Conservation (phyloP, 2,888 invertebrate species). For the Trichogramma evanescens region DNA sequence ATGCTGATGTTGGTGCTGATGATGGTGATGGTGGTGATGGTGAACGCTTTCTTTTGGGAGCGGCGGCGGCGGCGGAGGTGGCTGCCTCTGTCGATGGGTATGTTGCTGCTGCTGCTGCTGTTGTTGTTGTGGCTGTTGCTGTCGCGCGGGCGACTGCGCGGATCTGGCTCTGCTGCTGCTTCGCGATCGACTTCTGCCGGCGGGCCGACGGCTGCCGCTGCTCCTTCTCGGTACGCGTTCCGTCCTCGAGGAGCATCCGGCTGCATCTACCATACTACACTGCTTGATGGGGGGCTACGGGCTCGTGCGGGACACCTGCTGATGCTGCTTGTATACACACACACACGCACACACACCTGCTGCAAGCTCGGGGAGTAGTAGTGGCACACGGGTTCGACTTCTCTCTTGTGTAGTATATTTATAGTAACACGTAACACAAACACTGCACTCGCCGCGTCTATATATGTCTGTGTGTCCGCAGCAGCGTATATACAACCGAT, state of each 20-base stretch:
- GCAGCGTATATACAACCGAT: too few relatives aligned
- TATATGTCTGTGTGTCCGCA: too few relatives aligned
- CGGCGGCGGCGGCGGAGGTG: background rate
- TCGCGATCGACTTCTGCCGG: conserved; percentile 1
- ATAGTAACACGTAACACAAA: too few relatives aligned
- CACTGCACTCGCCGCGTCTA: too few relatives aligned
- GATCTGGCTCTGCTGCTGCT: background rate
- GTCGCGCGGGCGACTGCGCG: background rate
- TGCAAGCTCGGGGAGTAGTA: too few relatives aligned
- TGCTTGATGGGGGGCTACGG: conserved; percentile 7
- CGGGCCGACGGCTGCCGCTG: background rate
- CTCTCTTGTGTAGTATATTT: too few relatives aligned
- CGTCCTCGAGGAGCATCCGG: conserved; percentile 8
- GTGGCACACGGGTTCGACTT: too few relatives aligned
- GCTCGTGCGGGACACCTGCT: too few relatives aligned
- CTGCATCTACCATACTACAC: conserved; percentile 19
- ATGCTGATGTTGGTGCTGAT: background rate
- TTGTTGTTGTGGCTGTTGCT: background rate
- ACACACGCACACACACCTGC: too few relatives aligned
- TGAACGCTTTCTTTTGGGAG: background rate
- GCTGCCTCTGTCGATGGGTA: background rate
- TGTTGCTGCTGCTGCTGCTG: background rate
- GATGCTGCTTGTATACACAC: too few relatives aligned
- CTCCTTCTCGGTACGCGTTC: background rate
- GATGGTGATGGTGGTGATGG: background rate